Evolutionary conservation across 2,888 invertebrate genomes (phyloP), one percentile per base, ranked within the genome.

Genomic region (Rapana venosa): DNA sequence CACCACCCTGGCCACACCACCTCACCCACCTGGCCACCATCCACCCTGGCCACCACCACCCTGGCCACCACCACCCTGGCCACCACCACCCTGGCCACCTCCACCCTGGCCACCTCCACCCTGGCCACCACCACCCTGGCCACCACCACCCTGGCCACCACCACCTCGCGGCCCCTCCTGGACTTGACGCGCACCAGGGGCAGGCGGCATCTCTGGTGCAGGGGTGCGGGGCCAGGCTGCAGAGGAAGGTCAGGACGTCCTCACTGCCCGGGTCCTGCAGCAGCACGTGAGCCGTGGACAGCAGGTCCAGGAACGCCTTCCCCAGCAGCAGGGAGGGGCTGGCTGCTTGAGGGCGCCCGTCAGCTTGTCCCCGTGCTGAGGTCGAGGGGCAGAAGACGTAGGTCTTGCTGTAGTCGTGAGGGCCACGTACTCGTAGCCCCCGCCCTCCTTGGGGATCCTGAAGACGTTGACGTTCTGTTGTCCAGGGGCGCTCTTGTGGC

Each of bases 241-340:
- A 93, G n/a, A 95, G 91, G 91, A 93, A 95, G 11, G 93, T 94
- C 58, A 95, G 91, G 89, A 93, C 93, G 89, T 93, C 92, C 0
- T 90, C 89, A 0, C 93, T 94, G n/a, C 94, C 94, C 26, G 90
- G 88, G 90, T 95, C 95, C 47, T 94, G 95, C 79, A 95, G n/a
- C n/a, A n/a, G 92, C 22, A 95, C 95, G 91, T 95, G 95, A 8
- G 95, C 93, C 74, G 95, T 94, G 32, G 95, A 95, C 66, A 95
- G 90, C 26, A 95, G 92, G 83, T 94, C 93, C 11, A 95, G 89
- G 90, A 94, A 93, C 11, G 83, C 90, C 22, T 86, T 58, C n/a
- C 87, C 85, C 47, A 81, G 85, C 30, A n/a, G n/a, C n/a, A 77
- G 56, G 32, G 26, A 61, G 22, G 81, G 36, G 5, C 30, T 30